Conservation (phyloP, 2,113 vertebrate species). For the Delphinapterus leucas region DNA sequence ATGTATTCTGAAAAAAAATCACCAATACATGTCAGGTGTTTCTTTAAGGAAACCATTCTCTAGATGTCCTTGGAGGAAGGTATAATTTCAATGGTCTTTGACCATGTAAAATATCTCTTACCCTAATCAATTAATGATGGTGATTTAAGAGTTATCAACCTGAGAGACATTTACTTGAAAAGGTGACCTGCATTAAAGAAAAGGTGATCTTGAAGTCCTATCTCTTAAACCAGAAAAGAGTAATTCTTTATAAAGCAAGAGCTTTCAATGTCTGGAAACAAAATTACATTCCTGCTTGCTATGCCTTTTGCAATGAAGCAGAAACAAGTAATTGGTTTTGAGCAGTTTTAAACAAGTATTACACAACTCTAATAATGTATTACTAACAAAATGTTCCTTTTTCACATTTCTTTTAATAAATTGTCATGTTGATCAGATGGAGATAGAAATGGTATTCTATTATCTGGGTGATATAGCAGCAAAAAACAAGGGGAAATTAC, state of each 20-base stretch:
- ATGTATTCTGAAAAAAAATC: constrained; percentile 33
- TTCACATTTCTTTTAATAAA: constrained; percentile 30
- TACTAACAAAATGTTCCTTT: constrained; percentile 19
- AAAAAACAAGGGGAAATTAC: neutral
- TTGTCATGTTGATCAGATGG: neutral
- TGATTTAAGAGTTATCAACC: constrained; percentile 45
- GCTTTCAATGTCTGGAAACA: constrained; percentile 55
- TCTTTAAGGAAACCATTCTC: constrained; percentile 48
- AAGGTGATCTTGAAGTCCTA: constrained; percentile 47
- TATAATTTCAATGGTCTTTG: constrained; percentile 67
- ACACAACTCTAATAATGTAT: constrained; percentile 16
- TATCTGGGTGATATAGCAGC: neutral
- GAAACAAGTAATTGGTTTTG: constrained; percentile 50
- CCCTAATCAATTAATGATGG: constrained; percentile 62
- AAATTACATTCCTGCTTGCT: constrained; percentile 41
- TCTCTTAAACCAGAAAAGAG: constrained; percentile 26
- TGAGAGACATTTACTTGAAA: constrained; percentile 47
- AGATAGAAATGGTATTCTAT: constrained; percentile 20
- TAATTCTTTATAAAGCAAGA: constrained; percentile 45
- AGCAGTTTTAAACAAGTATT: constrained; percentile 39
- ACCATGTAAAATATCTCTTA: constrained; percentile 39
- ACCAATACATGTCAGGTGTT: constrained; percentile 29
- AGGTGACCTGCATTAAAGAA: constrained; percentile 49
- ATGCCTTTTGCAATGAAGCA: constrained; percentile 30
- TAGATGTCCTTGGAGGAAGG: constrained; percentile 19